Evolutionary conservation across 1,140 invertebrate genomes (phyloP).

Genomic region (Epicauta chinensis): DNA sequence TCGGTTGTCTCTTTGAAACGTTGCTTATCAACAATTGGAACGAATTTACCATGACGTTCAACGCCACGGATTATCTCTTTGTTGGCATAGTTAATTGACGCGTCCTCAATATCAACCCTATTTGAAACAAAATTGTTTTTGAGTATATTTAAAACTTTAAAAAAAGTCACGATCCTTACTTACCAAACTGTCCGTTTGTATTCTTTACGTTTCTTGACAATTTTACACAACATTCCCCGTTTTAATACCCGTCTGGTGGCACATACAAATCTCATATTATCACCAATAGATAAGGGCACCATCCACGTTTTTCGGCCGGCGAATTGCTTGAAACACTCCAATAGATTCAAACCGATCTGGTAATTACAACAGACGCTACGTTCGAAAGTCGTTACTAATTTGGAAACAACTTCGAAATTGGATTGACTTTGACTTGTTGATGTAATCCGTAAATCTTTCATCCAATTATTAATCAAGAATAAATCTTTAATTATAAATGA

Average conservation of each 20-base stretch:
- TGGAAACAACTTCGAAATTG: slow-evolving; percentile 6
- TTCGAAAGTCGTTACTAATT: slow-evolving; percentile 15
- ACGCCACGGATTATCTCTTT: slow-evolving; percentile 20
- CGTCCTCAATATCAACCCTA: slow-evolving; percentile 21
- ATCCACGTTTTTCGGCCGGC: slow-evolving; percentile 23
- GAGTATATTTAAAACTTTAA: background rate
- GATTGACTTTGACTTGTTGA: background rate
- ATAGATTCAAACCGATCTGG: slow-evolving; percentile 21
- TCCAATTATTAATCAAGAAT: slow-evolving; percentile 15
- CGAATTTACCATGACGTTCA: slow-evolving; percentile 23
- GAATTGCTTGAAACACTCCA: slow-evolving; percentile 16
- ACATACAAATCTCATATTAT: slow-evolving; percentile 11
- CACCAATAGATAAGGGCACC: slow-evolving; percentile 19
- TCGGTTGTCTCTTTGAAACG: slow-evolving; percentile 21
- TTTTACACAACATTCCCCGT: slow-evolving; percentile 8
- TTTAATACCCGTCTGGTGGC: slow-evolving; percentile 20
- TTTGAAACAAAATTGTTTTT: background rate
- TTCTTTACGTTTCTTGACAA: slow-evolving; percentile 4
- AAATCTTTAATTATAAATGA: slow-evolving; percentile 14
- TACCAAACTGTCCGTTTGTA: background rate
- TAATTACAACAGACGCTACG: slow-evolving; percentile 19
- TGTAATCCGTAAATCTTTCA: slow-evolving; percentile 10
- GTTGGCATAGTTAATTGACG: slow-evolving; percentile 12
- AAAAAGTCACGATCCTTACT: no score
- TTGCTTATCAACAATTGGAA: slow-evolving; percentile 17